Base-by-base conservation (phyloP, 2,113 vertebrate species). In the Emydocephalus ijimae region DNA sequence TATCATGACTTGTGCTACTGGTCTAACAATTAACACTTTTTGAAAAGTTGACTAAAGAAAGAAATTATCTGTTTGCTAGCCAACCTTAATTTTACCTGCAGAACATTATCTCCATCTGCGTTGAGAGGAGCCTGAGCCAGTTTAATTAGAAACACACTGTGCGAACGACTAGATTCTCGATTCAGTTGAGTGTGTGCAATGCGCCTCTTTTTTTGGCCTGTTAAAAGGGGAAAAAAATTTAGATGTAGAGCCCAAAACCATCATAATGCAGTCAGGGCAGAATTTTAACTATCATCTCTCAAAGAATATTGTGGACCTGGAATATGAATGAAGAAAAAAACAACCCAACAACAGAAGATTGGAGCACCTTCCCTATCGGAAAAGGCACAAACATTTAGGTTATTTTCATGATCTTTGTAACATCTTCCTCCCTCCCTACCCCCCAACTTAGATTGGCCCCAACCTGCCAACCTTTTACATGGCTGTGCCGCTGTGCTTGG, bases 141-240 rank as follows among this genome's bases (percentile, higher is more conserved):
- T 95, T 99, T 99, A 39, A 99, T 97, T 1, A 98, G 98, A 95
- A 99, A 99, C 12, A 99, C 99, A 0, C 99, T 98, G 92, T 99
- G 99, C 1, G 99, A 99, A 89, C 99, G 98, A 92, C 99, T 99
- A 20, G 99, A 99, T 94, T 99, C 99, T 0, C 98, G 97, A 92
- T 99, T 99, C 94, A 99, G 96, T 91, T 98, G 98, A 0, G 99
- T 99, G 96, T 99, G 98, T 0, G 99, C 97, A 56, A 98, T 98
- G 4, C 97, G 97, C 90, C 98, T 96, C 95, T 97, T 98, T 93
- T 98, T 98, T 89, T 98, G 98, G 43, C 98, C 98, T 98, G 89
- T 43, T 21, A 2, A 9, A 3, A 92, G 88, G 48, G 29, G 90
- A 43, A 21, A 81, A 39, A 1, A n/a, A 87, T 14, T 92, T 43